Base-by-base conservation (phyloP, 2,888 invertebrate genomes). In the Agrotis segetum region DNA sequence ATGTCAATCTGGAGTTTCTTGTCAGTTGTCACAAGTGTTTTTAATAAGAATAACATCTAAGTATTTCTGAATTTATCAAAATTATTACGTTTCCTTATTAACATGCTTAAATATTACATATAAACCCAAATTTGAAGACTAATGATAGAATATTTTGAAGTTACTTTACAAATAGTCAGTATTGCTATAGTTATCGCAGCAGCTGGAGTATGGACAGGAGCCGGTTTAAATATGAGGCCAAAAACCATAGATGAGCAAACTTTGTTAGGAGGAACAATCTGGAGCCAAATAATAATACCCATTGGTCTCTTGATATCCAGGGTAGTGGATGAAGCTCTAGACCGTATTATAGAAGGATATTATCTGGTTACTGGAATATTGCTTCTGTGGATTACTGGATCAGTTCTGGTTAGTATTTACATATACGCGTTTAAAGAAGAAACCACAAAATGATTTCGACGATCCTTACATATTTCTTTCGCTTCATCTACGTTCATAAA, bases 201-300 rank as follows among this genome's bases (percentile, higher is more conserved):
- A 6, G 91, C 87, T 0, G 90, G 87, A 1, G 75, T 94, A 19
- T 95, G 95, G 95, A 84, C 90, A 0, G 87, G 89, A 0, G 88
- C 93, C 0, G 88, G 87, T 2, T 85, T 92, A 5, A 82, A 87
- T 11, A 71, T 74, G 1, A 90, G 93, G 17, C 91, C 92, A 0
- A 93, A 90, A 67, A 85, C 89, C 47, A 87, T 86, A 67, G 92
- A 95, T 40, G 92, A 93, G 67, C 93, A 95, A 81, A 94, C 93
- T 0, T 73, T 95, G 0, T 77, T 95, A 0, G 92, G 92, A 3
- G 95, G 95, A 1, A 85, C 94, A 2, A 85, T 95, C 72, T 95
- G 95, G 95, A 93, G 95, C 40, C 95, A 95, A 79, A 88, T 87
- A 1, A 76, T 95, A 21, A 89, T 95, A 55, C 91, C 92, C 0